Percentiles rank a stretch among this genome's conserved stretches.
phyloP scores from a whole-genome alignment of 35 echinoderm and acorn worm species.

The Lytechinus pictus region DNA sequence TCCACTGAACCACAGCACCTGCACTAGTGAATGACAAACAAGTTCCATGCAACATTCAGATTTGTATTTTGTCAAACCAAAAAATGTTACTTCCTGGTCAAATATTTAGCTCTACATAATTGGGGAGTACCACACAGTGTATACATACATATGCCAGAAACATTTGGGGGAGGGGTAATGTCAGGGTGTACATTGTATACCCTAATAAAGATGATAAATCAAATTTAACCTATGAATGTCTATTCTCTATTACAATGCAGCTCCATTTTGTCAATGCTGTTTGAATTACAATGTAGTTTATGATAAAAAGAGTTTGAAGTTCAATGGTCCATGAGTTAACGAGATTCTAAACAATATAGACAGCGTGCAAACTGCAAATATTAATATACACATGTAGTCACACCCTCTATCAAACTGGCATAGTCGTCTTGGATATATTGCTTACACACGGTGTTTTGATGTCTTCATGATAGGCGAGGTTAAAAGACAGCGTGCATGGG shows the following conservation, averaged over 20 bases:
- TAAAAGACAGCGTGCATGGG: constrained; percentile 13
- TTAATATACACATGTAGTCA: constrained; percentile 13
- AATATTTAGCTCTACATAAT: too few species aligned
- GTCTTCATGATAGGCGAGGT: constrained; percentile 13
- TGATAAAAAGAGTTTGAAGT: constrained; percentile 5
- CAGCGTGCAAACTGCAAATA: background rate
- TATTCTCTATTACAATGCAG: background rate
- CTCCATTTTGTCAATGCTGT: background rate
- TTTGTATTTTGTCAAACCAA: too few species aligned
- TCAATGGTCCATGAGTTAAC: background rate
- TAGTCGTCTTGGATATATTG: background rate
- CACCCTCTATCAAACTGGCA: background rate
- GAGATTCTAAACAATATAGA: background rate
- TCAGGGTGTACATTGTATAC: too few species aligned
- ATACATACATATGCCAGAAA: too few species aligned
- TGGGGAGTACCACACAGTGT: too few species aligned
- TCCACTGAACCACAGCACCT: too few species aligned
- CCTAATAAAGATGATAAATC: too few species aligned
- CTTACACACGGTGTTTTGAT: background rate
- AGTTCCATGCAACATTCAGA: too few species aligned
- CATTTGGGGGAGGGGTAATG: too few species aligned
- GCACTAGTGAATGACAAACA: too few species aligned
- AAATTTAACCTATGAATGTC: background rate
- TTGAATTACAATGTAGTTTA: background rate
- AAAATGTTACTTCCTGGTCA: too few species aligned